Percentiles rank a stretch among this genome's conserved stretches.
These are phyloP conservation scores for Gymnocheta viridis DNA, from an alignment of 2,888 invertebrate species.

Conservation along the genomic window DNA sequence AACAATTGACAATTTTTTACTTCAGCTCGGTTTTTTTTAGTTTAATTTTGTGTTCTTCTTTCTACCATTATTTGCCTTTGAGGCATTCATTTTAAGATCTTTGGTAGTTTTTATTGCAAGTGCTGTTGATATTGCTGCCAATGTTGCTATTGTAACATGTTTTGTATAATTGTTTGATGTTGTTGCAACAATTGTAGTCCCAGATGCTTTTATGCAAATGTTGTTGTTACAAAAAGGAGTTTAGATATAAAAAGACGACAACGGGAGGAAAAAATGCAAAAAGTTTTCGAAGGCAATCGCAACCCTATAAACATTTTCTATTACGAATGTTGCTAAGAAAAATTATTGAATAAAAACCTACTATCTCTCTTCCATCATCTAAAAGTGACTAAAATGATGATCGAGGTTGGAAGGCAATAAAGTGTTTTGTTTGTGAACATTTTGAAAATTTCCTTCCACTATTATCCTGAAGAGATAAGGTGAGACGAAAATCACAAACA, in stretches of 20 bases:
- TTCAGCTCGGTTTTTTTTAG: slow-evolving; percentile 56
- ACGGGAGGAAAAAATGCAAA: background rate
- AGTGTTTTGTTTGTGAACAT: too few species aligned
- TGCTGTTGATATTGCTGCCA: slow-evolving; percentile 59
- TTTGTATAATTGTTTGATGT: slow-evolving; percentile 68
- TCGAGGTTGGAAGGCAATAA: too few species aligned
- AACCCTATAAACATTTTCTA: background rate
- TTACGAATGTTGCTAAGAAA: background rate
- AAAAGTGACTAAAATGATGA: too few species aligned
- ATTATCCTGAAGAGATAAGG: too few species aligned
- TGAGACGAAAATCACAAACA: too few species aligned
- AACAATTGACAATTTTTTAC: slow-evolving; percentile 74
- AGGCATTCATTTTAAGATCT: slow-evolving; percentile 60
- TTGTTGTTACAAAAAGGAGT: slow-evolving; percentile 44
- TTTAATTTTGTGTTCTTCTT: background rate
- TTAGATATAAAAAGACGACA: slow-evolving; percentile 14
- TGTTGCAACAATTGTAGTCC: slow-evolving; percentile 68
- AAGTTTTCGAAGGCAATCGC: slow-evolving; percentile 56
- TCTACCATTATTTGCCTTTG: slow-evolving; percentile 53
- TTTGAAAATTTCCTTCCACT: too few species aligned
- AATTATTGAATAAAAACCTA: too few species aligned
- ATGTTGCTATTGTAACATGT: slow-evolving; percentile 71
- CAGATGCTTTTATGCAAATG: slow-evolving; percentile 67
- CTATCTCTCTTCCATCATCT: too few species aligned
- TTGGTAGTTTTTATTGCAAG: slow-evolving; percentile 37